Percentiles rank a stretch among this genome's conserved stretches.
Evolutionary conservation across 2,797 vertebrate species (phyloP).

Genomic region (Lepilemur septentrionalis): DNA sequence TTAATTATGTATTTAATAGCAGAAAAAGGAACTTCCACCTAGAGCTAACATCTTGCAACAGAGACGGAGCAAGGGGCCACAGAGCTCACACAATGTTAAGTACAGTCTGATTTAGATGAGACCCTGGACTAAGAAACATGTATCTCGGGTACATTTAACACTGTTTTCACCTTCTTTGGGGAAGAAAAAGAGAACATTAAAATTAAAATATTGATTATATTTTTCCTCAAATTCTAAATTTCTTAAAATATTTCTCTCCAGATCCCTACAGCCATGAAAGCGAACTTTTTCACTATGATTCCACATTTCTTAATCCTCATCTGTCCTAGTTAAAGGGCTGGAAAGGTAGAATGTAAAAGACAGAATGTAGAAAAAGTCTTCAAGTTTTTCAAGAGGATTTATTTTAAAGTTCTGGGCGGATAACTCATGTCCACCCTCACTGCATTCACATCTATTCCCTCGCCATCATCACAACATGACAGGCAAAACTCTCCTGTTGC

Average conservation of each 20-base stretch:
- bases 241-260: neutral
- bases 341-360: neutral
- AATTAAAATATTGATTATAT: neutral
- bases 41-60: neutral
- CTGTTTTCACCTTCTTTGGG: accelerated
- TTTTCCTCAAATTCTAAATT: neutral
- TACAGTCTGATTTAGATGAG: neutral
- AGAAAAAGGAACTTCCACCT: neutral
- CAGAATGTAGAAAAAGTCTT: neutral
- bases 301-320: neutral
- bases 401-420: neutral
- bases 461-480: neutral
- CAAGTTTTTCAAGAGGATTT: neutral
- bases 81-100: accelerated
- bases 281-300: neutral
- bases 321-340: neutral
- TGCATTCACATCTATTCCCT: neutral
- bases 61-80: neutral
- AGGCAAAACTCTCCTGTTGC: slow-evolving; percentile 9
- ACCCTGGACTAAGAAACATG: neutral
- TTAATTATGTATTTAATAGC: neutral
- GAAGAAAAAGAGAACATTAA: neutral
- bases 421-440: neutral
- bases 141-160: neutral
- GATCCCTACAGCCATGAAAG: neutral